Conservation (phyloP, 2,888 invertebrate species). For the Tenthredo scrophulariae region DNA sequence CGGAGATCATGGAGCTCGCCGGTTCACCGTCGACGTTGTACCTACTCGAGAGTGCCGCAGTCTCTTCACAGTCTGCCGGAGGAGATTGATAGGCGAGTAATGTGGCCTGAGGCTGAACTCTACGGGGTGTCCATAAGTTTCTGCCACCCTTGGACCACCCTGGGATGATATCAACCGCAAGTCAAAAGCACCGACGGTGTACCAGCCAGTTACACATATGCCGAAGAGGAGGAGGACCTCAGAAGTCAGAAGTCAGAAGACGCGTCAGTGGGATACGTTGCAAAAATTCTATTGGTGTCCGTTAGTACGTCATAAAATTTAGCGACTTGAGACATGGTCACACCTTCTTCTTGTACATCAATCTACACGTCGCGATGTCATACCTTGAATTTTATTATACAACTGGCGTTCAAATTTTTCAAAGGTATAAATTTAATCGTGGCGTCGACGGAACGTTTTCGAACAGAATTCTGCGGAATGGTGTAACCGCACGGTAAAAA, state of each 20-base stretch:
- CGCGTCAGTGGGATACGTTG: background rate
- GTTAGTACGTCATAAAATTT: slow-evolving; percentile 19
- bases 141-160: slow-evolving; percentile 44
- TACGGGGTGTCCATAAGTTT: slow-evolving; percentile 30
- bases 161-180: background rate
- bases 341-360: background rate
- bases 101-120: slow-evolving; percentile 54
- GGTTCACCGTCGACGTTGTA: slow-evolving; percentile 20
- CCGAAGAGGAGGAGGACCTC: background rate
- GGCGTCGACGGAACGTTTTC: background rate
- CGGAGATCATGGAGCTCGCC: background rate
- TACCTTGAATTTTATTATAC: background rate
- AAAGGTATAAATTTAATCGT: background rate
- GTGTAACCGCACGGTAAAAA: background rate
- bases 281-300: slow-evolving; percentile 1
- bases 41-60: background rate
- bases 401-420: background rate
- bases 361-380: background rate
- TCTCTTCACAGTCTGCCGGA: slow-evolving; percentile 50
- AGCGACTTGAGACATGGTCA: background rate
- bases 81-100: slow-evolving; percentile 70
- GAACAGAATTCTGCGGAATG: background rate
- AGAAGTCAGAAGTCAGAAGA: background rate
- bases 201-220: too few species aligned
- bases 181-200: slow-evolving; percentile 20